Evolutionary conservation across 92 coral and sea anemone species (phyloP).

Genomic region (Nematostella vectensis): DNA sequence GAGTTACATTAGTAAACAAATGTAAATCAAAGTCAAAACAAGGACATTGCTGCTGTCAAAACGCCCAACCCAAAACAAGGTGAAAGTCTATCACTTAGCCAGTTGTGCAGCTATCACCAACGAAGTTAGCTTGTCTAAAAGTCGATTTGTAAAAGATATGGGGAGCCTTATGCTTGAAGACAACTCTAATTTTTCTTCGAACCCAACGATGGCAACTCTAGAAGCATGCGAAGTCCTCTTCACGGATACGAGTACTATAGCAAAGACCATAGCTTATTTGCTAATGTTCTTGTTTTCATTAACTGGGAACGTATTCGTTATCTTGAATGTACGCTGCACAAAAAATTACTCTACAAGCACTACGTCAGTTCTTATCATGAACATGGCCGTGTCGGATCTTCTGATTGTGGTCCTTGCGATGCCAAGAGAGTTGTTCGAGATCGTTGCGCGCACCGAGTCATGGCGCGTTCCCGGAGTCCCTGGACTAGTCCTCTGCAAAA

Average conservation of each 20-base stretch:
- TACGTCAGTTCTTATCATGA: not conserved
- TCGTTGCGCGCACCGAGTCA: not conserved
- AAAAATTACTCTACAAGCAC: not conserved
- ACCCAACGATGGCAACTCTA: too few relatives aligned
- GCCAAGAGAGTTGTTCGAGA: not conserved
- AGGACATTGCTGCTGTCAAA: too few relatives aligned
- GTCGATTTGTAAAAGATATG: too few relatives aligned
- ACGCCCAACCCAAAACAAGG: too few relatives aligned
- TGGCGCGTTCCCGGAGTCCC: not conserved
- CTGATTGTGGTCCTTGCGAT: not conserved
- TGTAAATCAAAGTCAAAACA: too few relatives aligned
- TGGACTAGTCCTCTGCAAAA: not conserved
- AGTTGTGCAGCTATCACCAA: too few relatives aligned
- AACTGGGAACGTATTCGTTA: not conserved
- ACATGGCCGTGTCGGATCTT: not conserved
- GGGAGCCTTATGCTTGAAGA: too few relatives aligned
- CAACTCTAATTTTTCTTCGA: too few relatives aligned
- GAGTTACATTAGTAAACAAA: too few relatives aligned
- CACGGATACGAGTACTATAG: not conserved
- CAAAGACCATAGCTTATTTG: not conserved
- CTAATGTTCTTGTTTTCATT: not conserved
- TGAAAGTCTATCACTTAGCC: too few relatives aligned
- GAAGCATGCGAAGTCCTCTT: not conserved
- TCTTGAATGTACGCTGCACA: not conserved
- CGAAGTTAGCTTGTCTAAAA: too few relatives aligned